These are phyloP conservation scores for Macaria notata DNA, from an alignment of 2,888 invertebrate genomes.

Conservation along the genomic window DNA sequence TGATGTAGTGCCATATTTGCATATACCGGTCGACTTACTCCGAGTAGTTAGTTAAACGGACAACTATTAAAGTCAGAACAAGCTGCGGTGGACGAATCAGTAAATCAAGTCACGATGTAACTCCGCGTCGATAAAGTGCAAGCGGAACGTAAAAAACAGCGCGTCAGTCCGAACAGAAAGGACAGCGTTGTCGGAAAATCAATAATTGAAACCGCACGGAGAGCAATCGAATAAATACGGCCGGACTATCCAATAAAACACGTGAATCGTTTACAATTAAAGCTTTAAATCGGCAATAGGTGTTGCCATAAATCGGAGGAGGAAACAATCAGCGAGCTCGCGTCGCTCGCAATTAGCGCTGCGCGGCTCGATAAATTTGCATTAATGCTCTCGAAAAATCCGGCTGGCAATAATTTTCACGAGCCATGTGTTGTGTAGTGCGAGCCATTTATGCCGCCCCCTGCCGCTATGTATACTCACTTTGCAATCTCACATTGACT, in stretches of 20 bases:
- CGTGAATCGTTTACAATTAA: slow-evolving; percentile 82
- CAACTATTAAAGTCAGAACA: too few species aligned
- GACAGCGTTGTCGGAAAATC: slow-evolving; percentile 64
- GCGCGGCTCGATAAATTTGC: slow-evolving; percentile 80
- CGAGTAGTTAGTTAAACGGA: too few species aligned
- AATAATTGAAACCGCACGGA: slow-evolving; percentile 74
- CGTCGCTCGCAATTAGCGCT: slow-evolving; percentile 80
- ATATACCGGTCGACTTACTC: too few species aligned
- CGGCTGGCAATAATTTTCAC: slow-evolving; percentile 77
- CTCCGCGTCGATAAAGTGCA: slow-evolving; percentile 16
- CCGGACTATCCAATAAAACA: slow-evolving; percentile 81
- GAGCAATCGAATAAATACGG: slow-evolving; percentile 75
- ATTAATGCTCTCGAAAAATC: slow-evolving; percentile 82
- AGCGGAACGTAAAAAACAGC: slow-evolving; percentile 43
- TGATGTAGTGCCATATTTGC: too few species aligned
- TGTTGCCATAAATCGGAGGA: slow-evolving; percentile 80
- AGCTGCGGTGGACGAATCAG: not conserved
- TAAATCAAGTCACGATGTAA: slow-evolving; percentile 20
- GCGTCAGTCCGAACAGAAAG: slow-evolving; percentile 43
- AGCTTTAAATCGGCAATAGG: slow-evolving; percentile 83
- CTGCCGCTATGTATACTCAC: slow-evolving; percentile 25
- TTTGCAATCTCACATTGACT: slow-evolving; percentile 11
- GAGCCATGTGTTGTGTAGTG: slow-evolving; percentile 67
- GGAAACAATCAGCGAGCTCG: slow-evolving; percentile 80
- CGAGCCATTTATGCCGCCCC: slow-evolving; percentile 40